Base-by-base conservation (phyloP, 2,888 invertebrate species). In the Hydraecia micacea region DNA sequence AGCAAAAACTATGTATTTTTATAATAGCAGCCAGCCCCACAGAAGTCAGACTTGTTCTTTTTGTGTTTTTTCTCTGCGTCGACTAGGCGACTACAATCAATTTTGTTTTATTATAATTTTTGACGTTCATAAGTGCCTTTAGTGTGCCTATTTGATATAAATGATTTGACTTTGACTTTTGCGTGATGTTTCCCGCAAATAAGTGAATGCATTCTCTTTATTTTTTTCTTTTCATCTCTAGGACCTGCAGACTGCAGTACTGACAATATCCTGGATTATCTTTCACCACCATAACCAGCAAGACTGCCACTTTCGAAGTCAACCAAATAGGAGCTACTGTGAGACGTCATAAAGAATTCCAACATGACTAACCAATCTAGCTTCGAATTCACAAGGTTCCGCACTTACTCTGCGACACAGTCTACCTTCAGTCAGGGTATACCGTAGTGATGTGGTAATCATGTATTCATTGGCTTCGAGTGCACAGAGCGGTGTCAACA, bases 381-480 rank as follows among this genome's bases (percentile, higher is more conserved):
- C 42, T 55, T 72, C 25, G 46, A 28, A 60, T 79, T 9, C 52
- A 75, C 73, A 63, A 72, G 46, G 18, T 28, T 60, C 65, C 42
- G 55, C 66, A 73, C 83, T 77, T 55, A 73, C 8, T 36, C 49
- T 69, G 39, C 49, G 70, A 18, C 9, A 63, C 52, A 32, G 42
- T 58, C 58, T 67, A 80, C 75, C 74, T 66, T 39, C 18, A 77
- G 60, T 5, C 32, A 55, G 62, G 67, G 21, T 39, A 52, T 52
- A 42, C n/a, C 3, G 9, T 13, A 46, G 69, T 60, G 67, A 60
- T 68, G 52, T 73, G 63, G 71, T 73, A 63, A 84, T 87, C 80
- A 65, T 58, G 76, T 80, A 87, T 87, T 88, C 87, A 87, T 88
- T 86, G 82, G 73, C 68, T 63, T 58, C 25, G 49, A 81, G 71